phyloP scores from a whole-genome alignment of 2,888 invertebrate genomes.

The Calameuta pallipes region DNA sequence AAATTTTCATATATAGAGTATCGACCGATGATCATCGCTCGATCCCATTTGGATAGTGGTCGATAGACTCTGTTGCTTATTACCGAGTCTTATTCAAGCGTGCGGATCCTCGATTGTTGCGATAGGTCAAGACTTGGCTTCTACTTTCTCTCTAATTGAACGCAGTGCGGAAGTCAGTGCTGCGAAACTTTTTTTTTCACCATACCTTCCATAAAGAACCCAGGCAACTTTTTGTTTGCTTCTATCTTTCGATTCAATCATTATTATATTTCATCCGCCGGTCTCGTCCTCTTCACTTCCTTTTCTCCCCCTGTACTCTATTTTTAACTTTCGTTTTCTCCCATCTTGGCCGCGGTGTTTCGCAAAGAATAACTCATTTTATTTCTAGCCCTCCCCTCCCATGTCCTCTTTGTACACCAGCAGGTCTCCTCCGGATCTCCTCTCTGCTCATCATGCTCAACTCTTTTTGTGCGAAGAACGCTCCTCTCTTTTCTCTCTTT shows the following conservation, averaged over 20 bases:
- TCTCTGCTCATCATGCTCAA: not conserved
- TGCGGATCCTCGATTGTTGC: not conserved
- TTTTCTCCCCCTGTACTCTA: not conserved
- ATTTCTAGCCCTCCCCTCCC: slow-evolving; percentile 15
- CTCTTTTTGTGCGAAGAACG: not conserved
- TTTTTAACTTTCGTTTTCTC: not conserved
- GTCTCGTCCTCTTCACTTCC: too few relatives aligned
- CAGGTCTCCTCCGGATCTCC: not conserved
- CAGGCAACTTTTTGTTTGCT: slow-evolving; percentile 19
- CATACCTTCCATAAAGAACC: not conserved
- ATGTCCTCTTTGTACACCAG: not conserved
- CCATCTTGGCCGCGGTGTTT: slow-evolving; percentile 17
- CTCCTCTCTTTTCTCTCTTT: not conserved
- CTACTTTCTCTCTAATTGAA: not conserved
- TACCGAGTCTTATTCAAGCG: too few relatives aligned
- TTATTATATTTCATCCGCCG: slow-evolving; percentile 17
- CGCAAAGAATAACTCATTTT: slow-evolving; percentile 27
- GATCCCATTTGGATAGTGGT: too few relatives aligned
- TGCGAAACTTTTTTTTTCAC: too few relatives aligned
- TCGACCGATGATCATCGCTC: too few relatives aligned
- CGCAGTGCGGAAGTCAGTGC: not conserved
- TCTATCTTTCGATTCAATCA: slow-evolving; percentile 27
- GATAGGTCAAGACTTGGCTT: not conserved
- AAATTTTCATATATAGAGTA: too few relatives aligned
- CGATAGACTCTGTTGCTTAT: too few relatives aligned